Conservation (phyloP, 2,113 vertebrate species). For the Myiozetetes cayanensis region DNA sequence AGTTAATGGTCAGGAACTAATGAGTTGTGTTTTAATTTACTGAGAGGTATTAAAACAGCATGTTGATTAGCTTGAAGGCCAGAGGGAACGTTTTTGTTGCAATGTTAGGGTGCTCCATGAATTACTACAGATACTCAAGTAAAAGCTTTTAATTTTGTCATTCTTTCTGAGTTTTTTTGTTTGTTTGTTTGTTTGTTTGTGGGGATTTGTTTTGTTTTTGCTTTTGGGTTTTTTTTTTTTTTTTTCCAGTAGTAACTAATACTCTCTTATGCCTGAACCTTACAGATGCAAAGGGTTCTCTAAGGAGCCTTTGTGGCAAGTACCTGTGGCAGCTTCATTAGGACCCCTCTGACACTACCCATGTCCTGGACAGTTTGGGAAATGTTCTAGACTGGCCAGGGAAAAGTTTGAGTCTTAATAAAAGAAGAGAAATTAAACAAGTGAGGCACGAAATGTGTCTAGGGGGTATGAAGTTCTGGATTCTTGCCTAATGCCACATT, state of each 20-base stretch:
- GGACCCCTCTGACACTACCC: neutral
- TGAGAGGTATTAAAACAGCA: neutral
- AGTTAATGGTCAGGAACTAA: neutral
- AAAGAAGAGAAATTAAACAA: slow-evolving; percentile 10
- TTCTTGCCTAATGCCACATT: slow-evolving; percentile 12
- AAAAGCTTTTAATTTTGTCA: neutral
- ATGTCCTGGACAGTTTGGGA: neutral
- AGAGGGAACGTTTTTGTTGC: neutral
- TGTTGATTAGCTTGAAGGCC: neutral
- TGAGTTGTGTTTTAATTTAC: neutral
- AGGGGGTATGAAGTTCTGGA: neutral
- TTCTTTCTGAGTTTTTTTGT: neutral
- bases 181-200: neutral
- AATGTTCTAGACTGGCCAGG: neutral
- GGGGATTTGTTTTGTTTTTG: too few relatives aligned
- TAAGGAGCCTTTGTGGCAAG: neutral
- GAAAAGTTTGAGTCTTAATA: neutral
- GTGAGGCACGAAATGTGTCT: neutral
- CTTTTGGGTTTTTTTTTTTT: neutral
- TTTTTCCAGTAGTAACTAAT: neutral
- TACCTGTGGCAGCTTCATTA: neutral
- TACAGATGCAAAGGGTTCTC: neutral
- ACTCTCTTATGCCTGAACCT: neutral
- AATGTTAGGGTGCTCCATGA: neutral
- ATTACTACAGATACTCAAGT: neutral